phyloP scores from a whole-genome alignment of 2,888 invertebrate genomes.

The Atrina japonica region DNA sequence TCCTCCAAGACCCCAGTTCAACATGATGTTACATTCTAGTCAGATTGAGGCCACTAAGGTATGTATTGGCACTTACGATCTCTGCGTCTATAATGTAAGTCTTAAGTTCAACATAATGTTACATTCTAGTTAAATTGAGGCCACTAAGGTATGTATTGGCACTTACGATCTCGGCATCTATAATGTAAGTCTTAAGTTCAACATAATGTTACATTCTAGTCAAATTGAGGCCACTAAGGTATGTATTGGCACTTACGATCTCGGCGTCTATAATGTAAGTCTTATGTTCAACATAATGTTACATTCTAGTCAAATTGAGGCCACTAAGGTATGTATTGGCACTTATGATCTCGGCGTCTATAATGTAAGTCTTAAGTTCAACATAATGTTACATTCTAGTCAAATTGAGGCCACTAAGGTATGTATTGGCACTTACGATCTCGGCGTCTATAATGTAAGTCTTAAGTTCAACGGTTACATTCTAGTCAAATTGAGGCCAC shows the following conservation, averaged over 20 bases:
- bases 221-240: constrained; percentile 87
- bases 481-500: constrained; percentile 87
- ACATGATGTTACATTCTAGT: constrained; percentile 90
- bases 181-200: constrained; percentile 90
- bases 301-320: constrained; percentile 88
- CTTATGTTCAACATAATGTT: constrained; percentile 94
- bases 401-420: constrained; percentile 87
- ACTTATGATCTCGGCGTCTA: no score
- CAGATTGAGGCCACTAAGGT: constrained; percentile 87
- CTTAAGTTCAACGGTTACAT: background rate
- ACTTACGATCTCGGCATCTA: no score
- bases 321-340: constrained; percentile 83
- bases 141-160: constrained; percentile 83
- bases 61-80: no score
- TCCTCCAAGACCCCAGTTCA: constrained; percentile 90
- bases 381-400: constrained; percentile 80
- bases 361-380: no score
- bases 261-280: constrained; percentile 88
- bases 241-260: no score
- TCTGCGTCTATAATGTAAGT: constrained; percentile 88
- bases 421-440: no score
- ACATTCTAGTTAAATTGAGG: constrained; percentile 88
- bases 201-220: constrained; percentile 90
- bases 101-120: constrained; percentile 94
- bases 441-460: no score